Evolutionary conservation across 2,113 vertebrate genomes (phyloP).

Genomic region (Passer domesticus): DNA sequence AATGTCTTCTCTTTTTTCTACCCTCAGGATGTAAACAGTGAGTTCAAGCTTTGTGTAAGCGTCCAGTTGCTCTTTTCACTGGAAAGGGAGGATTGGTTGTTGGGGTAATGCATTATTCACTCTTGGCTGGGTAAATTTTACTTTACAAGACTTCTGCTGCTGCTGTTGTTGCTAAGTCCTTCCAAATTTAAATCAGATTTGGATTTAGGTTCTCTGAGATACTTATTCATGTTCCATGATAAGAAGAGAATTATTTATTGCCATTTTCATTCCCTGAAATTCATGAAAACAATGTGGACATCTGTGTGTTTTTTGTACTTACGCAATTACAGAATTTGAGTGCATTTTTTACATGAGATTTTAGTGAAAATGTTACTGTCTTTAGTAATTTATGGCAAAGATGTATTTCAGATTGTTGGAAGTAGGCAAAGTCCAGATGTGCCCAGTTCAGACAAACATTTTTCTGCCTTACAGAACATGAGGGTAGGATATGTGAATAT

Average conservation of each 20-base stretch:
- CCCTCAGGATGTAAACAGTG: neutral
- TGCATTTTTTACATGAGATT: neutral
- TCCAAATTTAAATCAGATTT: constrained; percentile 27
- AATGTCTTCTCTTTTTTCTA: neutral
- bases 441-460: neutral
- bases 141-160: neutral
- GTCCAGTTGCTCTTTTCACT: neutral
- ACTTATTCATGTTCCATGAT: neutral
- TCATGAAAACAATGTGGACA: neutral
- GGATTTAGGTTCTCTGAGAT: neutral
- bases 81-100: neutral
- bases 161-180: neutral
- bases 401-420: neutral
- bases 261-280: neutral
- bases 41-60: neutral
- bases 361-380: neutral
- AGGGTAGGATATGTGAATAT: neutral
- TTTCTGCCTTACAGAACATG: neutral
- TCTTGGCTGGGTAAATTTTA: neutral
- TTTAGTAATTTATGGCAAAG: neutral
- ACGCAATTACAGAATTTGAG: neutral
- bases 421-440: neutral
- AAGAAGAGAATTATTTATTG: neutral
- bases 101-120: neutral
- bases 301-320: neutral